These are phyloP conservation scores for Calyptommatus sinebrachiatus DNA, from an alignment of 2,113 vertebrate species.

Conservation along the genomic window DNA sequence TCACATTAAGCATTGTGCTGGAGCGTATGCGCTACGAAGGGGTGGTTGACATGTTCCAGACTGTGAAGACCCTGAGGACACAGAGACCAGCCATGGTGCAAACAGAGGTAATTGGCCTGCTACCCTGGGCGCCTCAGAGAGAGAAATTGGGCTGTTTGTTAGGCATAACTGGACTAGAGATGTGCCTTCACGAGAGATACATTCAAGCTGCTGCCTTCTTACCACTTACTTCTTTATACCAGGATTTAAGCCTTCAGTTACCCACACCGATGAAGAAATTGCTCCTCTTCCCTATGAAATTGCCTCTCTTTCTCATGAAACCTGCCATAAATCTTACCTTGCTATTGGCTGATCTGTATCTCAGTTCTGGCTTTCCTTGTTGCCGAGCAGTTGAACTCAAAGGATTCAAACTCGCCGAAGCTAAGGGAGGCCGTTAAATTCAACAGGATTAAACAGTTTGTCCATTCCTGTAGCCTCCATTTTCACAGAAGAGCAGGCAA, in stretches of 20 bases:
- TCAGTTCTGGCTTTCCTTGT: too few relatives aligned
- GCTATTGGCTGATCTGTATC: too few relatives aligned
- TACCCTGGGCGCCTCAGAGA: accelerated
- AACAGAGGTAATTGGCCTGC: conserved; percentile 81
- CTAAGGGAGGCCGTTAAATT: too few relatives aligned
- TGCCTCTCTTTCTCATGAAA: not conserved
- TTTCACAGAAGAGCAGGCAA: too few relatives aligned
- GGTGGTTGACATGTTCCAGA: conserved; percentile 96
- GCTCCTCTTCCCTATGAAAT: not conserved
- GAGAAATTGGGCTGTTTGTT: not conserved
- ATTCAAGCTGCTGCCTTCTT: too few relatives aligned
- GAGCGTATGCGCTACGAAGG: conserved; percentile 97
- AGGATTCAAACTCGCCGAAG: too few relatives aligned
- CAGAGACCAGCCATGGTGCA: conserved; percentile 98
- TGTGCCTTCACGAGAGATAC: not conserved
- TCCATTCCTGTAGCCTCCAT: too few relatives aligned
- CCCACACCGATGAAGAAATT: too few relatives aligned
- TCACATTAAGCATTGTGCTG: conserved; percentile 94
- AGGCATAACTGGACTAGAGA: not conserved
- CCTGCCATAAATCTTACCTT: too few relatives aligned
- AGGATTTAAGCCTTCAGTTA: not conserved
- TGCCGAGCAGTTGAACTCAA: too few relatives aligned
- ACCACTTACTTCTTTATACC: too few relatives aligned
- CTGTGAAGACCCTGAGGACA: conserved; percentile 91
- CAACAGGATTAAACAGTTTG: too few relatives aligned